Evolutionary conservation across 2,113 vertebrate genomes (phyloP).

Genomic region (Pelecanoides urinatrix): DNA sequence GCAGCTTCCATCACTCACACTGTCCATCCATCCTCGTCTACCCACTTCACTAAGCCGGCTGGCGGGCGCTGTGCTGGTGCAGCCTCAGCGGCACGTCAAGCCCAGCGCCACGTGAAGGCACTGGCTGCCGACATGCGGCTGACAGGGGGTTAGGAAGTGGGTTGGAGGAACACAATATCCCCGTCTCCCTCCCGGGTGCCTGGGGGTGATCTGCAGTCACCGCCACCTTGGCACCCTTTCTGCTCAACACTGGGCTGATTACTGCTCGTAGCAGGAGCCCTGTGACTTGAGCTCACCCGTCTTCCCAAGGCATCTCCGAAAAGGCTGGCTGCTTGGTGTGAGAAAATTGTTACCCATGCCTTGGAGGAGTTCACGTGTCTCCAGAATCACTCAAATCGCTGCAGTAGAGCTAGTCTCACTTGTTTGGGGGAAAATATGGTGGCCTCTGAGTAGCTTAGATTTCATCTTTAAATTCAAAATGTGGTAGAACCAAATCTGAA

Average conservation of each 20-base stretch:
- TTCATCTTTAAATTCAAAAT: neutral
- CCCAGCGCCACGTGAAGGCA: neutral
- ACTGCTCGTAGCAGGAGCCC: neutral
- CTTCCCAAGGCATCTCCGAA: neutral
- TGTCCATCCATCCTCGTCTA: neutral
- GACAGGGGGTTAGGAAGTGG: neutral
- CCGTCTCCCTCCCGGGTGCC: neutral
- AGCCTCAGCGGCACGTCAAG: neutral
- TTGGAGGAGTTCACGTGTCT: neutral
- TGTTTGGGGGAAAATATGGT: neutral
- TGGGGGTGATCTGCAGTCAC: neutral
- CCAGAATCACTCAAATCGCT: neutral
- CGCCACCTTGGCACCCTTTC: neutral
- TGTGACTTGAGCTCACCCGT: neutral
- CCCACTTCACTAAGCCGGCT: neutral
- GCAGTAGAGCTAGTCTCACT: neutral
- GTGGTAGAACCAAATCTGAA: neutral
- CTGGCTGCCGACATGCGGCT: neutral
- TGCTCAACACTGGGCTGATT: neutral
- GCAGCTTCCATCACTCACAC: conserved; percentile 12
- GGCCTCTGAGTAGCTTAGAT: neutral
- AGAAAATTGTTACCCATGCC: neutral
- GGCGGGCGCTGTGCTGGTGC: neutral
- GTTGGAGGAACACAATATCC: neutral
- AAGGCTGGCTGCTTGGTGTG: neutral